phyloP scores from a whole-genome alignment of 1,140 invertebrate species.

The Calosoma granatense region DNA sequence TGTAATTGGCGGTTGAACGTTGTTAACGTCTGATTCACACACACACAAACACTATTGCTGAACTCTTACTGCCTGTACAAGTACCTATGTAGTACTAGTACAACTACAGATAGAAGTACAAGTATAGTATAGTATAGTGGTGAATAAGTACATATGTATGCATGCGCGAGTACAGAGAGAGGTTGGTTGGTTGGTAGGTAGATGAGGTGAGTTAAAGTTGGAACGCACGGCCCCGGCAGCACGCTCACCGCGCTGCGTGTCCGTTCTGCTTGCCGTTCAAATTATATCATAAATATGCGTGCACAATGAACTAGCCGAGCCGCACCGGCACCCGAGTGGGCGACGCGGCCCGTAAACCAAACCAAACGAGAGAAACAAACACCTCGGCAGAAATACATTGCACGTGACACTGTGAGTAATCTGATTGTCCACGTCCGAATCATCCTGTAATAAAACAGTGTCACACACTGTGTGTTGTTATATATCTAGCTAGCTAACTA shows the following conservation, averaged over 20 bases:
- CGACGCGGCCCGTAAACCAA: not conserved
- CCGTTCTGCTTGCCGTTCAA: not conserved
- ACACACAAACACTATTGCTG: not conserved
- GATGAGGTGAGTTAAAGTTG: too few relatives aligned
- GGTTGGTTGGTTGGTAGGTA: too few relatives aligned
- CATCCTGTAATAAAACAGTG: not conserved
- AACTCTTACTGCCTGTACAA: too few relatives aligned
- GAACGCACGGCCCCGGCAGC: too few relatives aligned
- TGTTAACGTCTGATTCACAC: not conserved
- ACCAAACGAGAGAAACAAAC: not conserved
- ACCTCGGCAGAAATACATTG: not conserved
- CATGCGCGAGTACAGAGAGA: too few relatives aligned
- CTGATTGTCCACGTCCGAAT: not conserved
- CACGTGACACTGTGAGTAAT: not conserved
- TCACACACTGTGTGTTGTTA: too few relatives aligned
- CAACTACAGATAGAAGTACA: too few relatives aligned
- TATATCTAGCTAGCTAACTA: too few relatives aligned
- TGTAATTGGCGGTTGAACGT: not conserved
- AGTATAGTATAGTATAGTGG: too few relatives aligned
- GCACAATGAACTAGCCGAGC: not conserved
- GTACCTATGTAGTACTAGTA: too few relatives aligned
- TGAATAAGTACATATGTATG: too few relatives aligned
- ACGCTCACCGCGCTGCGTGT: not conserved
- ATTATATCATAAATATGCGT: not conserved
- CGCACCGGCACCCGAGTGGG: not conserved